phyloP scores from a whole-genome alignment of 1,140 invertebrate genomes.

The Drosophila dunni region DNA sequence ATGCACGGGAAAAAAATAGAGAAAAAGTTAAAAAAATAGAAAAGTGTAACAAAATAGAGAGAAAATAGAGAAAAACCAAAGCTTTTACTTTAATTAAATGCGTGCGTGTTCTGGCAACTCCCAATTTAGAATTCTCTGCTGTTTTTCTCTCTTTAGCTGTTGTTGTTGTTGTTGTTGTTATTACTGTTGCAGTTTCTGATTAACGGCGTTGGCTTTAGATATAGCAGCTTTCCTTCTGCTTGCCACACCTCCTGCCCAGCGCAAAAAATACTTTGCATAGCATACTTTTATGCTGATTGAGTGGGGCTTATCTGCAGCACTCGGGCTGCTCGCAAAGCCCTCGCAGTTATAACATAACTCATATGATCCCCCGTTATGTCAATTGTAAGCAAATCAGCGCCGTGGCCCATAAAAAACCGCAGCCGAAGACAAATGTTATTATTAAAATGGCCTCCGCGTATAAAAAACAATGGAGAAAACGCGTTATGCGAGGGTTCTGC shows the following conservation, averaged over 20 bases:
- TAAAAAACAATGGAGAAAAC: slow-evolving; percentile 43
- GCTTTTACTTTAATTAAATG: slow-evolving; percentile 83
- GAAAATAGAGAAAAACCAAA: slow-evolving; percentile 57
- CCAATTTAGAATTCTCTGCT: slow-evolving; percentile 71
- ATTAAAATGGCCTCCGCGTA: slow-evolving; percentile 69
- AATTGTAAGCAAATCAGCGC: slow-evolving; percentile 82
- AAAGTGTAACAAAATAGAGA: slow-evolving; percentile 23
- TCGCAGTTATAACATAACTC: slow-evolving; percentile 69
- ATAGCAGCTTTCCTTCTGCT: slow-evolving; percentile 9
- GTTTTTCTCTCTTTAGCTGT: slow-evolving; percentile 31
- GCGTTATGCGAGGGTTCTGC: slow-evolving; percentile 48
- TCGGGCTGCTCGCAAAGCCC: slow-evolving; percentile 42
- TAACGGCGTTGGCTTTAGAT: slow-evolving; percentile 62
- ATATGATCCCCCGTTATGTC: slow-evolving; percentile 72
- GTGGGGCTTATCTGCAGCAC: slow-evolving; percentile 71
- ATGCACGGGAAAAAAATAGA: slow-evolving; percentile 6
- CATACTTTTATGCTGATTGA: slow-evolving; percentile 81
- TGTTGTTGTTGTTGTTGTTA: slow-evolving; percentile 30
- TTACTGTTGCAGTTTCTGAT: slow-evolving; percentile 57
- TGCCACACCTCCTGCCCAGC: neutral
- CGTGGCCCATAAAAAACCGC: slow-evolving; percentile 57
- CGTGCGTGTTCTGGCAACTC: slow-evolving; percentile 70
- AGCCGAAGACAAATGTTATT: slow-evolving; percentile 78
- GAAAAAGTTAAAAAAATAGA: slow-evolving; percentile 21
- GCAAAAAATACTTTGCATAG: slow-evolving; percentile 44